Evolutionary conservation across 2,888 invertebrate species (phyloP), one percentile per base, ranked within the genome.

Genomic region (Anthophora plumipes): DNA sequence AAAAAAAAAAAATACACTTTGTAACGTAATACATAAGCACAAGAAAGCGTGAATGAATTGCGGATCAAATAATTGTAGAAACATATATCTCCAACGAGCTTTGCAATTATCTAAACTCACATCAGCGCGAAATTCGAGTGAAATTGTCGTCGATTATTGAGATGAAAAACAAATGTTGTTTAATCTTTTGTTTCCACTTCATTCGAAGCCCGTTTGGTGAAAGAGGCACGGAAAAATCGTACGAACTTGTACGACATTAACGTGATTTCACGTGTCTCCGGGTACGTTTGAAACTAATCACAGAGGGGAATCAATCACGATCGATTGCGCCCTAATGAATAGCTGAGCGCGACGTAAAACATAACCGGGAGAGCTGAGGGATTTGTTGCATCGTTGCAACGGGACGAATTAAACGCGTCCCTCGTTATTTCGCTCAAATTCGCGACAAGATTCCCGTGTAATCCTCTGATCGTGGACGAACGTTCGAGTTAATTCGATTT

Each of bases 401-500:
- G 67, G 67, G 43, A 55, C 25, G 41, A 67, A 67, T 55, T 55
- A 67, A 67, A 67, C 43, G 67, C 54, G 54, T 54, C 25, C 43
- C 54, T 55, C 67, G 67, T 67, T 55, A 67, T 55, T 25, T 54
- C 67, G 41, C 43, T 67, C 41, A 55, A 67, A 67, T 55, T 55
- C 67, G 55, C 67, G 52, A 55, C 54, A 67, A 55, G 67, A 67
- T 67, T 67, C 41, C 54, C 43, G 55, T 55, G 67, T 67, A 67
- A 67, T 67, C 50, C 67, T 11, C 1, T 25, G 41, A 43, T 31
- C 25, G n/a, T 41, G 41, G 8, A 43, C n/a, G 54, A 2, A 55
- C 52, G 48, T 31, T 20, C 63, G 50, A 39, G 41, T 39, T 67
- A 22, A 39, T 54, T 67, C 39, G 17, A 39, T 39, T 66, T 64